A percentile compares a stretch with the other conserved stretches of the same genome.
Evolutionary conservation across 92 coral and sea anemone genomes (phyloP).

Genomic region (Virgularia gustaviana): DNA sequence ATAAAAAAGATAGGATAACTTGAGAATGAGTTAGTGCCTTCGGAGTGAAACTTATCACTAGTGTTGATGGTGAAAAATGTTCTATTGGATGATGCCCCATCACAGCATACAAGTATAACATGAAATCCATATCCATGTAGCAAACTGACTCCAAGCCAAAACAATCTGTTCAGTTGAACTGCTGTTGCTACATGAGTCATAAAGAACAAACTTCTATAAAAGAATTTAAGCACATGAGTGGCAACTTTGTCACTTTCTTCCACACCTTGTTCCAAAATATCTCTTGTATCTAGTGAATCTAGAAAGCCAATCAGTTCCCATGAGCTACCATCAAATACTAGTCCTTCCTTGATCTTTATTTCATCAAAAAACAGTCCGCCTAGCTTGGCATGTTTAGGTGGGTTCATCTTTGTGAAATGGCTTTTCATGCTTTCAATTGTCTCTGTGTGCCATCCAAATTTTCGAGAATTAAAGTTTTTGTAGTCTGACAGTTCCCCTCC

Average conservation of each 20-base stretch:
- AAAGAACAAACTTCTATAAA: slow-evolving; percentile 29
- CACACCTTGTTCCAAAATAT: too few relatives aligned
- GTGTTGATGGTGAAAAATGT: slow-evolving; percentile 28
- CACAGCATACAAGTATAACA: slow-evolving; percentile 31
- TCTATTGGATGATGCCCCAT: slow-evolving; percentile 43
- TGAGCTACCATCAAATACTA: slow-evolving; percentile 43
- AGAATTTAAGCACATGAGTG: slow-evolving; percentile 27
- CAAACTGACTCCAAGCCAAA: slow-evolving; percentile 43
- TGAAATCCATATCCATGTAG: slow-evolving; percentile 38
- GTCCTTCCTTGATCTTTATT: too few relatives aligned
- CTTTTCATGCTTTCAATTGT: slow-evolving; percentile 30
- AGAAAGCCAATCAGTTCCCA: slow-evolving; percentile 51
- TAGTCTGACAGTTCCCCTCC: slow-evolving; percentile 54
- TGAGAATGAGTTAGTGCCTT: slow-evolving; percentile 20
- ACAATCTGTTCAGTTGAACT: slow-evolving; percentile 28
- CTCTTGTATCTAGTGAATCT: too few relatives aligned
- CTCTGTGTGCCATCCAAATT: slow-evolving; percentile 50
- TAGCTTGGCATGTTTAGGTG: slow-evolving; percentile 21
- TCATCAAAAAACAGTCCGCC: too few relatives aligned
- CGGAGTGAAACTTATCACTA: neutral
- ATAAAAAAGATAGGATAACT: neutral
- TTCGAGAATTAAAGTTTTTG: slow-evolving; percentile 39
- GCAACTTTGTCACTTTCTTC: too few relatives aligned
- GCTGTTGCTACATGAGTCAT: slow-evolving; percentile 47
- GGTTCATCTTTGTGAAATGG: slow-evolving; percentile 25